Evolutionary conservation across 2,888 invertebrate genomes (phyloP).

Genomic region (Cantharis rufa): DNA sequence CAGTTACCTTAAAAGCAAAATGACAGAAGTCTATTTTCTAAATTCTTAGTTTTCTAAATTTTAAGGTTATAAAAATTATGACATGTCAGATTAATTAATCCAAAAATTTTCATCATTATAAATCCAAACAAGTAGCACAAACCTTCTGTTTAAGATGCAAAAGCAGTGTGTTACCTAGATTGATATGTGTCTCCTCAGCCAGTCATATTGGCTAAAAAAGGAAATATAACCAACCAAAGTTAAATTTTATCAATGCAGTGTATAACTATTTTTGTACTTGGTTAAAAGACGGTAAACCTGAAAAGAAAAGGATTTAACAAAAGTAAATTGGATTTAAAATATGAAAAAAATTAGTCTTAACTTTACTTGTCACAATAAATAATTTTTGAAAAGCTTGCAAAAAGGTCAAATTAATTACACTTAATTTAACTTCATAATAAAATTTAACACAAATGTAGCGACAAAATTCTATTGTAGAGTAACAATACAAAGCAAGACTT

Average conservation of each 20-base stretch:
- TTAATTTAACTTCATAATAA: constrained; percentile 33
- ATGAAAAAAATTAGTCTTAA: constrained; percentile 13
- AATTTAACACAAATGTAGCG: constrained; percentile 50
- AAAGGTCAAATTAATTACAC: constrained; percentile 43
- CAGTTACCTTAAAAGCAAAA: constrained; percentile 7
- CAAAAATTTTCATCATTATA: no score
- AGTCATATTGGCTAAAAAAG: not conserved
- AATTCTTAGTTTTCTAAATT: not conserved
- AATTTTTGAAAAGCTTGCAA: constrained; percentile 43
- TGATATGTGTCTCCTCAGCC: no score
- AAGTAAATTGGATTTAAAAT: constrained; percentile 5
- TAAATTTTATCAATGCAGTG: no score
- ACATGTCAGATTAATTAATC: not conserved
- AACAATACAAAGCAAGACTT: constrained; percentile 47
- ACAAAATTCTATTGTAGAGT: constrained; percentile 44
- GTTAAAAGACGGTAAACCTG: not conserved
- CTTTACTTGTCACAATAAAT: constrained; percentile 33
- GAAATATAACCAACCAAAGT: no score
- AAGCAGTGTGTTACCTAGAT: no score
- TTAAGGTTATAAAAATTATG: not conserved
- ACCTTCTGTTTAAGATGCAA: no score
- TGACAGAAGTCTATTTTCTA: not conserved
- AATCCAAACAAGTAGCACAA: no score
- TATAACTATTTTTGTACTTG: not conserved
- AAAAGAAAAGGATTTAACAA: not conserved